Evolutionary conservation across 1,140 invertebrate species (phyloP).

Genomic region (Pachyrhynchus sulphureomaculatus): DNA sequence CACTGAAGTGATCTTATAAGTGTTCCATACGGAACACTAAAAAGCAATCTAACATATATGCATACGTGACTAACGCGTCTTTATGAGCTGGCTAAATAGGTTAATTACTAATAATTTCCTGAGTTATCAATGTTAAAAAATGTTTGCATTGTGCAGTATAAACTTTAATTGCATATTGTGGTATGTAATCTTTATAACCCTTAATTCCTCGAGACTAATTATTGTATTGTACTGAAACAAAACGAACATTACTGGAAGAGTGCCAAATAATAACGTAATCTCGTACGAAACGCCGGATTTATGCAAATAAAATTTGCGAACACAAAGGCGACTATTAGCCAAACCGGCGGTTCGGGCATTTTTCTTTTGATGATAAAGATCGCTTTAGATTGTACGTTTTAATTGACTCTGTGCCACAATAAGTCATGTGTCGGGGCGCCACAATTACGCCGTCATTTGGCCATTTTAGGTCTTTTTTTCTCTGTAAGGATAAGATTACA

Average conservation of each 20-base stretch:
- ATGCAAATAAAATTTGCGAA: slow-evolving; percentile 22
- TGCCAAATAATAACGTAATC: slow-evolving; percentile 15
- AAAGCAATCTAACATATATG: no score
- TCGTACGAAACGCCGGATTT: slow-evolving; percentile 13
- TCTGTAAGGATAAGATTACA: slow-evolving; percentile 16
- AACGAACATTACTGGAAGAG: slow-evolving; percentile 10
- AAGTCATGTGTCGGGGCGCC: slow-evolving; percentile 5
- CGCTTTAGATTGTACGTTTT: slow-evolving; percentile 17
- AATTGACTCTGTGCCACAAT: slow-evolving; percentile 19
- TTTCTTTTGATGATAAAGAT: slow-evolving; percentile 27
- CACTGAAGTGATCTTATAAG: no score
- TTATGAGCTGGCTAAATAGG: no score
- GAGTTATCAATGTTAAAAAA: no score
- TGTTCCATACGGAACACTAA: no score
- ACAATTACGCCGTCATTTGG: slow-evolving; percentile 14
- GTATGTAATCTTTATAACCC: not conserved
- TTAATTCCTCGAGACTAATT: slow-evolving; percentile 10
- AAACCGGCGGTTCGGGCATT: slow-evolving; percentile 15
- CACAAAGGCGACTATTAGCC: slow-evolving; percentile 27
- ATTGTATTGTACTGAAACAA: slow-evolving; percentile 10
- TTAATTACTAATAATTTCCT: no score
- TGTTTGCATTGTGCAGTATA: no score
- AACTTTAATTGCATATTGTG: slow-evolving; percentile 3
- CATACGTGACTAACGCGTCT: no score
- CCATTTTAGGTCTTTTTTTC: slow-evolving; percentile 6